Percentiles rank a stretch among this genome's conserved stretches.
phyloP scores from a whole-genome alignment of 1,140 invertebrate species.

The Dermatophagoides farinae region DNA sequence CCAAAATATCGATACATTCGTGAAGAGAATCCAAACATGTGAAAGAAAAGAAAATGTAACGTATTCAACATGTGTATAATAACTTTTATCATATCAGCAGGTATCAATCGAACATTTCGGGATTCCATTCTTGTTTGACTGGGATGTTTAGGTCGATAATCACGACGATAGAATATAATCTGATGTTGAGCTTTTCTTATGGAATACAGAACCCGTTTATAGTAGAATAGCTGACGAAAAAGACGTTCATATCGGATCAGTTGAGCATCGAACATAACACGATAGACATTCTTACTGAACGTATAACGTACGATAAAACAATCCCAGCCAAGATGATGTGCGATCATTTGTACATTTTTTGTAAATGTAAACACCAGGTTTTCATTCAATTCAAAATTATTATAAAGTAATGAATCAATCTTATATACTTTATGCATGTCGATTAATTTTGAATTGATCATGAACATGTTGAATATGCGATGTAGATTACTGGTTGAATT shows the following conservation, averaged over 20 bases:
- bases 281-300: not conserved
- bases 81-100: too few species aligned
- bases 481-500: not conserved
- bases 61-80: not conserved
- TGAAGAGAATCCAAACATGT: not conserved
- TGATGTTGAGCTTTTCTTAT: not conserved
- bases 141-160: not conserved
- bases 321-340: not conserved
- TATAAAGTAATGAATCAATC: slow-evolving; percentile 1
- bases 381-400: not conserved
- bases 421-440: not conserved
- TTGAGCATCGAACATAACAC: not conserved
- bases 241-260: not conserved
- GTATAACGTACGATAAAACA: not conserved
- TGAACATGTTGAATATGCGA: slow-evolving; percentile 8
- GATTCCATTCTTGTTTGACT: not conserved
- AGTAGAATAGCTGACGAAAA: not conserved
- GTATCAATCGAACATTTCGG: too few species aligned
- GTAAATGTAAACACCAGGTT: not conserved
- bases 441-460: slow-evolving; percentile 4
- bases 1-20: slow-evolving; percentile 6
- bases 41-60: slow-evolving; percentile 4
- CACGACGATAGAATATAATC: not conserved
- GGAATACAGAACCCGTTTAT: not conserved
- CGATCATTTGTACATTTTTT: not conserved